Conservation (phyloP, 1,140 invertebrate species). For the Aporrectodea caliginosa region DNA sequence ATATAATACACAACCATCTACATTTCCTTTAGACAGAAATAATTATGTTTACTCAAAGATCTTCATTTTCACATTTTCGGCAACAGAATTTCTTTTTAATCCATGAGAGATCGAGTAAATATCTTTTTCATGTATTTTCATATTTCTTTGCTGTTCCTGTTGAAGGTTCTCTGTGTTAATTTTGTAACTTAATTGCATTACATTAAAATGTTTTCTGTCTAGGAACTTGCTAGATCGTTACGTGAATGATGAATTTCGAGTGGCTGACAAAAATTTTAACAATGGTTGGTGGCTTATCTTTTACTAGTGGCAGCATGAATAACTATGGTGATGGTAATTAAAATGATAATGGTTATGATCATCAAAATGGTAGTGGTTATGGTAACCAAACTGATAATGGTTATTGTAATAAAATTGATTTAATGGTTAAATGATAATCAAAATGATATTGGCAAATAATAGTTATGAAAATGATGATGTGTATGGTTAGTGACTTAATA, state of each 20-base stretch:
- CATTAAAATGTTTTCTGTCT: slow-evolving; percentile 21
- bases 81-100: neutral
- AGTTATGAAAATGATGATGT: too few species aligned
- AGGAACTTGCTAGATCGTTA: slow-evolving; percentile 55
- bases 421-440: too few species aligned
- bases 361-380: neutral
- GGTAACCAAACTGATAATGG: neutral
- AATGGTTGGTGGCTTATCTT: slow-evolving; percentile 43
- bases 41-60: too few species aligned
- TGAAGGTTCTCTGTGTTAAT: too few species aligned
- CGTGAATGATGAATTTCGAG: slow-evolving; percentile 53
- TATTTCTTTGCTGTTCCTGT: neutral
- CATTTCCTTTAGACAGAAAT: too few species aligned
- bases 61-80: too few species aligned
- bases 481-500: too few species aligned
- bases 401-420: neutral
- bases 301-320: neutral
- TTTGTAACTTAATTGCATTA: neutral
- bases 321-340: neutral
- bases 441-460: too few species aligned
- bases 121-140: neutral
- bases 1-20: too few species aligned
- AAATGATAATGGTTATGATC: neutral
- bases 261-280: slow-evolving; percentile 49
- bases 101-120: neutral